phyloP scores from a whole-genome alignment of 2,113 vertebrate genomes.

The crab-eating macaque (Macaca fascicularis) region T2T-MFA8v1.1 NC_088389.1:46177001-46177500 shows the following conservation, averaged over 20 bases:
- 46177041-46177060: neutral
- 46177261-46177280: neutral
- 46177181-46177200: neutral
- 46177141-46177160: neutral
- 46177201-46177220: neutral
- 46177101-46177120: neutral
- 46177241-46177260: neutral
- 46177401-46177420: neutral
- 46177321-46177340: neutral
- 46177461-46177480: neutral
- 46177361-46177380: neutral
- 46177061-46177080: neutral
- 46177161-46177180: neutral
- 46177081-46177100: neutral
- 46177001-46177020: neutral
- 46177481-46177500: neutral
- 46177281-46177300: neutral
- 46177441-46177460: neutral
- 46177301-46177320: neutral
- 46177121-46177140: neutral
- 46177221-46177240: neutral
- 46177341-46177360: neutral
- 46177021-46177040: neutral
- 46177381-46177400: neutral
- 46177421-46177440: neutral